Percentiles rank a stretch among this genome's conserved stretches.
phyloP scores from a whole-genome alignment of 2,113 vertebrate species.

The Ammodytes marinus region DNA sequence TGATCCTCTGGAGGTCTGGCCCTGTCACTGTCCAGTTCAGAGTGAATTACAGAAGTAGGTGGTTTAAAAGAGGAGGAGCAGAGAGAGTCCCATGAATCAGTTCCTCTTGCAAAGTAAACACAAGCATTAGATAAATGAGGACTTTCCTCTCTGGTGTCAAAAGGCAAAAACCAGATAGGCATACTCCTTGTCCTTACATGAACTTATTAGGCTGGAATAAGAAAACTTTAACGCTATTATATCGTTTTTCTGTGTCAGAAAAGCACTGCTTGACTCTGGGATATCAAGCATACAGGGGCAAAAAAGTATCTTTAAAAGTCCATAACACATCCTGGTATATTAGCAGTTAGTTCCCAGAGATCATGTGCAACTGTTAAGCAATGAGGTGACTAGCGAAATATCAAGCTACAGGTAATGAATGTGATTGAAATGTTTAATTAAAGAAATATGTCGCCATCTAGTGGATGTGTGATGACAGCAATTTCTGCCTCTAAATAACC shows the following conservation, averaged over 20 bases:
- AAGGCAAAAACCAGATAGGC: background rate
- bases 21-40: background rate
- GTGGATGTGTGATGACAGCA: slow-evolving; percentile 31
- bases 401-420: background rate
- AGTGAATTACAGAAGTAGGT: background rate
- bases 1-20: slow-evolving; percentile 6
- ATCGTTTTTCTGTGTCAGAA: background rate
- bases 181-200: background rate
- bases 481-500: background rate
- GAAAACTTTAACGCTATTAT: no score
- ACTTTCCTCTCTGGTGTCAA: background rate
- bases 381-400: no score
- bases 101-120: slow-evolving; percentile 59
- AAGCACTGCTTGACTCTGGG: no score
- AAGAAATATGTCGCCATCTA: slow-evolving; percentile 54
- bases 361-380: background rate
- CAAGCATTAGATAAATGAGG: background rate
- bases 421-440: background rate
- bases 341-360: background rate
- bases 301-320: no score
- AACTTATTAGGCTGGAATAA: no score
- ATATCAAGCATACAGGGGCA: no score
- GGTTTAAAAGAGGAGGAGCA: slow-evolving; percentile 63
- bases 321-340: no score
- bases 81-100: slow-evolving; percentile 1